Conservation (phyloP, 2,888 invertebrate species). For the Poecilobothrus nobilitatus region DNA sequence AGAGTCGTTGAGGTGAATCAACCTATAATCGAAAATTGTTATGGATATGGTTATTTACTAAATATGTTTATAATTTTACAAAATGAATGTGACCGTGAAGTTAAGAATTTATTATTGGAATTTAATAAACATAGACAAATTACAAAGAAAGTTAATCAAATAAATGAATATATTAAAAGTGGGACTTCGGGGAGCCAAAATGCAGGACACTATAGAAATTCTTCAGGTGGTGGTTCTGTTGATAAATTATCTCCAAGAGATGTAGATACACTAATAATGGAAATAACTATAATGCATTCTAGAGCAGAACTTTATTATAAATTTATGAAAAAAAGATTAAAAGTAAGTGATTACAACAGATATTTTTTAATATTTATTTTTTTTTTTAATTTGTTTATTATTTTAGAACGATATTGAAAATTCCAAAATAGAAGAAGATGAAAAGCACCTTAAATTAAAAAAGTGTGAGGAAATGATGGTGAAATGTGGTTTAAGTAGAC, state of each 20-base stretch:
- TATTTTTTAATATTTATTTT: background rate
- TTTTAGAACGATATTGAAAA: constrained; percentile 56
- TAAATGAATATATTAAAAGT: constrained; percentile 51
- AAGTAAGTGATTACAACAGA: constrained; percentile 47
- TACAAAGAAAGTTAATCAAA: constrained; percentile 52
- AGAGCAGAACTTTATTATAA: constrained; percentile 83
- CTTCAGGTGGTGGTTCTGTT: constrained; percentile 37
- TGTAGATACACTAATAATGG: constrained; percentile 78
- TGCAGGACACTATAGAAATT: constrained; percentile 39
- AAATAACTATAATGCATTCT: constrained; percentile 85
- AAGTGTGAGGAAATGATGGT: constrained; percentile 59
- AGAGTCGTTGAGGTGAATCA: constrained; percentile 78
- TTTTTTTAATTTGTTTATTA: constrained; percentile 22
- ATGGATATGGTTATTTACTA: constrained; percentile 69
- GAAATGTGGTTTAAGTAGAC: constrained; percentile 63
- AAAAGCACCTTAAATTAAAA: constrained; percentile 44
- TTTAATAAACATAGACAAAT: constrained; percentile 63
- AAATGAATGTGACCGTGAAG: constrained; percentile 66
- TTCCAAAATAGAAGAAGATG: constrained; percentile 47
- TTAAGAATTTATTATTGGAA: constrained; percentile 54
- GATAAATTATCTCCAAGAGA: constrained; percentile 70
- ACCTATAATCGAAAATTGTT: constrained; percentile 80
- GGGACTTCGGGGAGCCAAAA: constrained; percentile 30
- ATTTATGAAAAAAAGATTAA: constrained; percentile 71
- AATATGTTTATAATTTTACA: constrained; percentile 65